Evolutionary conservation across 2,888 invertebrate species (phyloP).

Genomic region (Synanthedon vespiformis): DNA sequence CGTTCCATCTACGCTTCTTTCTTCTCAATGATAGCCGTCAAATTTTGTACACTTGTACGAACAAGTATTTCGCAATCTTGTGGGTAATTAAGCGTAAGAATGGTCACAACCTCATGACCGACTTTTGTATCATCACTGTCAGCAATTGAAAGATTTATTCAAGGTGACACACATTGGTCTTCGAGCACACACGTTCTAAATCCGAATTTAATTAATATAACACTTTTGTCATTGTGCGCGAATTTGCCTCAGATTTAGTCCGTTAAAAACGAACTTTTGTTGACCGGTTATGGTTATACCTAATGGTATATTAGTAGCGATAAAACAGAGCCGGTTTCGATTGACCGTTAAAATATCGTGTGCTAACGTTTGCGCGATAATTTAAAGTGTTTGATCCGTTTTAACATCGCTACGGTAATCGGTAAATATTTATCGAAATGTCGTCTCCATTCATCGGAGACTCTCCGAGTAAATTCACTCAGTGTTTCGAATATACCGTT

Average conservation of each 20-base stretch:
- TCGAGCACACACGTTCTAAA: not conserved
- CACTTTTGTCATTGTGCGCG: not conserved
- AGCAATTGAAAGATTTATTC: slow-evolving; percentile 18
- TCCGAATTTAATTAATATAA: not conserved
- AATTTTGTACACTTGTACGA: no score
- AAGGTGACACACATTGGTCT: slow-evolving; percentile 22
- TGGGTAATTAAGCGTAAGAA: not conserved
- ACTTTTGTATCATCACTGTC: slow-evolving; percentile 28
- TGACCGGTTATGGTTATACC: not conserved
- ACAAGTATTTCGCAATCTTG: no score
- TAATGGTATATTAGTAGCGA: not conserved
- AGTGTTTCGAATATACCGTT: not conserved
- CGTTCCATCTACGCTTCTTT: no score
- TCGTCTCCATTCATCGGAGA: not conserved
- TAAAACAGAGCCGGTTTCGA: slow-evolving; percentile 28
- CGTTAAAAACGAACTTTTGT: slow-evolving; percentile 1
- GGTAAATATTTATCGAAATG: not conserved
- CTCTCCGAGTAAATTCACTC: not conserved
- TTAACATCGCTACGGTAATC: slow-evolving; percentile 5
- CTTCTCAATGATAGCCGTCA: no score
- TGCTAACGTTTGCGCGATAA: slow-evolving; percentile 32
- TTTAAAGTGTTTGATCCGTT: slow-evolving; percentile 28
- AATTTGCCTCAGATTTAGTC: not conserved
- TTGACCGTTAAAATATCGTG: slow-evolving; percentile 47
- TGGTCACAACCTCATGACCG: slow-evolving; percentile 26